These are phyloP conservation scores for Passer montanus DNA, from an alignment of 2,113 vertebrate species.

Conservation along the genomic window DNA sequence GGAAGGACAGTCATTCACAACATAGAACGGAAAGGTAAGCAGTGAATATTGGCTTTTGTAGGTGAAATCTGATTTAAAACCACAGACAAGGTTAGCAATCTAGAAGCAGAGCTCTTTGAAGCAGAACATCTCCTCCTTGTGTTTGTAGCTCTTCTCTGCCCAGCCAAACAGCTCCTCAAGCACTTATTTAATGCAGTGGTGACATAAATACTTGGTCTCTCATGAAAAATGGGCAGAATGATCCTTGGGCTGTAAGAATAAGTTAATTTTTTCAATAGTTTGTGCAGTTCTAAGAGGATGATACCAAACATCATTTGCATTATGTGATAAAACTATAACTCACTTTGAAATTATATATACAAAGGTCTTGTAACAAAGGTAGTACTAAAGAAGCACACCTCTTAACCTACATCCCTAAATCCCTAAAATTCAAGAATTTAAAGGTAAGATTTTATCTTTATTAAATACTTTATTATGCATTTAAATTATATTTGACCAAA, in stretches of 20 bases:
- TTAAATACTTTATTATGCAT: neutral
- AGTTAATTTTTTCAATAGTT: neutral
- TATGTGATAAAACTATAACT: neutral
- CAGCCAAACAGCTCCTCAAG: neutral
- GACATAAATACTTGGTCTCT: neutral
- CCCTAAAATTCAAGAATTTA: neutral
- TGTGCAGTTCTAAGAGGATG: neutral
- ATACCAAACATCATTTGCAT: neutral
- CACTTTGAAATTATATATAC: neutral
- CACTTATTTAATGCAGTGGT: neutral
- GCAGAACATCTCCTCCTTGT: neutral
- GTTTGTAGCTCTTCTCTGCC: neutral
- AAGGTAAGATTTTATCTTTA: neutral
- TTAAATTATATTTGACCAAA: neutral
- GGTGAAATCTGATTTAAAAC: neutral
- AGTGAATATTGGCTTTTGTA: neutral
- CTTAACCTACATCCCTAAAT: neutral
- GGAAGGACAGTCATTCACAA: constrained; percentile 82
- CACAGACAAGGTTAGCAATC: neutral
- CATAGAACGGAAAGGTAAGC: constrained; percentile 85
- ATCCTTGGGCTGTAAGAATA: neutral
- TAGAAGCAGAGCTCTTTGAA: neutral
- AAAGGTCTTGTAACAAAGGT: neutral
- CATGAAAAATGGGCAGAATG: neutral
- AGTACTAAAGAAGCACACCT: neutral